Evolutionary conservation across 2,888 invertebrate species (phyloP), one percentile per base, ranked within the genome.

Genomic region (Gerris lacustris): DNA sequence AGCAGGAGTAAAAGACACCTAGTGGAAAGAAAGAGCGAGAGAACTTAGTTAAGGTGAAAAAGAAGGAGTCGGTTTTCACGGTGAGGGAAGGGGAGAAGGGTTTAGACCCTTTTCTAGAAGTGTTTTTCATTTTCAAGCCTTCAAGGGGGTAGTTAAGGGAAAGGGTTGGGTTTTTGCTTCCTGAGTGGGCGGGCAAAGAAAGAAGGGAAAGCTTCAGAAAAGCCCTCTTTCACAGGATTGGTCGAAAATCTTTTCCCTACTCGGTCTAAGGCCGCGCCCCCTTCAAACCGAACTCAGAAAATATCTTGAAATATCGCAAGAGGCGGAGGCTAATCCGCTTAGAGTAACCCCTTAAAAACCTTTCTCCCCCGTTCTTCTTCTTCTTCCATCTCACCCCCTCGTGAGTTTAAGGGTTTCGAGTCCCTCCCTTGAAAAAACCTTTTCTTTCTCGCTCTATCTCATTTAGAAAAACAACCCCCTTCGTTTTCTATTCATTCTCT

Each of bases 251-350:
- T 55, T 55, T 55, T 55, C 55, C 15, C 31, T 31, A 31, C 31
- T 31, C 31, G 31, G 15, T 15, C 55, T 11, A 15, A 55, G 55
- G 55, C 55, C 55, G 55, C 55, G 55, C 55, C 55, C 55, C 55
- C 15, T 55, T 55, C 55, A 11, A 31, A 31, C 31, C 31, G 31
- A 31, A 31, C 31, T 31, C 31, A 9, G 55, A 55, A 55, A 55
- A 55, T 55, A 55, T 55, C 55, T 55, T 55, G 55, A 55, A 55
- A 55, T 55, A 55, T 55, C 55, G 55, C 15, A 55, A 55, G 55
- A 55, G 55, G 55, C 55, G 55, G 55, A 55, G 55, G 55, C 55
- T 55, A 55, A 55, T 55, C 55, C 55, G 55, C 55, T 55, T 55
- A 55, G 55, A 55, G 55, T 55, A 55, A 55, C 55, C 55, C 55